Evolutionary conservation across 2,797 vertebrate genomes (phyloP), one percentile per base, ranked within the genome.

Genomic region (Sparidentex hasta): DNA sequence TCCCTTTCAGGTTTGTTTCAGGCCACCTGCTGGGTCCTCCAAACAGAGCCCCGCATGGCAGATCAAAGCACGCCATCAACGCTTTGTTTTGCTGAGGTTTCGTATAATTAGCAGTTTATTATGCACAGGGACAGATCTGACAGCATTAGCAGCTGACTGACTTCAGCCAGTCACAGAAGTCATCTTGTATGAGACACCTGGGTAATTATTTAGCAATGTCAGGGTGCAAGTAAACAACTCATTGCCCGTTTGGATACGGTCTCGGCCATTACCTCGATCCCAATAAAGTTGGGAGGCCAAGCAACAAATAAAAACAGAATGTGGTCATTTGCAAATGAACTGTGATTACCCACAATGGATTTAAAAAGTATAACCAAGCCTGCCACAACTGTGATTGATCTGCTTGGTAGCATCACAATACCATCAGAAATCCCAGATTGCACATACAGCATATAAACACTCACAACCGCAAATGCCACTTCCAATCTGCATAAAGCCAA

Each of bases 21-120:
- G 74, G 56, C 87, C 76, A 90, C 90, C 82, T 82, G 87, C 86
- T 78, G 84, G 76, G 74, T 72, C 72, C 33, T 87, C 66, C 76
- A 85, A 88, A 87, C 82, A 72, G 81, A 79, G 68, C 74, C 65
- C 58, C 71, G 57, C 80, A 44, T 44, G 61, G 63, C 64, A 84
- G 67, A 92, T 93, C 88, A 92, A 89, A 91, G 83, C 65, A 52
- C 0, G 1, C 23, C 77, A 62, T 58, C 25, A 29, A 16, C 8
- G 6, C 74, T 78, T 78, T 82, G 65, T 85, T 86, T 76, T 47
- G 52, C 64, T 38, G 5, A 62, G 69, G 23, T 76, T 83, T 87
- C 57, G 56, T 64, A 74, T 66, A 81, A 90, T 90, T 87, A 76
- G 11, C 69, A 27, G 51, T 70, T 76, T 82, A 66, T 89, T 71